Percentiles rank a stretch among this genome's conserved stretches.
Conservation (phyloP, 2,888 invertebrate genomes). For the Brachypalpus laphriformis region DNA sequence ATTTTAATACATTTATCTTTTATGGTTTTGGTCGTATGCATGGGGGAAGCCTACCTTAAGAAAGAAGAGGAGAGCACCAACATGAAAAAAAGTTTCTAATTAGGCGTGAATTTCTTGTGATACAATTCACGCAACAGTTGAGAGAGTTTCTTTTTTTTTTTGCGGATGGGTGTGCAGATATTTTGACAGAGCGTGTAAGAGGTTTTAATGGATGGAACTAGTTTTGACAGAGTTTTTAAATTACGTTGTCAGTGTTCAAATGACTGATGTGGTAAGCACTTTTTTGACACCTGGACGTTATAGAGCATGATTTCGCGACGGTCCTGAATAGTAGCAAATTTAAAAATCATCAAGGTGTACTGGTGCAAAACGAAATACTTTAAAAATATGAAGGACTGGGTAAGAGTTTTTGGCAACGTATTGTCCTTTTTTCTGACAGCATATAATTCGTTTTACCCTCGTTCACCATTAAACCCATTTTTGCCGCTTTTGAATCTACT, state of each 20-base stretch:
- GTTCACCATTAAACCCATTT: no score
- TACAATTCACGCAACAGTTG: conserved; percentile 45
- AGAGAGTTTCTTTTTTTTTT: conserved; percentile 4
- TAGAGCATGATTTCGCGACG: no score
- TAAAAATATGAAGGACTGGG: no score
- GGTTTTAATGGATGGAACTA: not conserved
- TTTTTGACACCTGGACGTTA: not conserved
- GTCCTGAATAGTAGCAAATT: no score
- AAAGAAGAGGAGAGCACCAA: not conserved
- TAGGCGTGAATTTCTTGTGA: conserved; percentile 39
- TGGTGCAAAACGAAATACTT: no score
- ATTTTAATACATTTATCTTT: conserved; percentile 39
- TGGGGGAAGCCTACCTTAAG: conserved; percentile 1
- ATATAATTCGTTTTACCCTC: no score
- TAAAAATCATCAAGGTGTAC: no score
- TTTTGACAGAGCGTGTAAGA: conserved; percentile 13
- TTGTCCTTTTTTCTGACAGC: no score
- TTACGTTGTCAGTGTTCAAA: not conserved
- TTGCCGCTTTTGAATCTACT: no score
- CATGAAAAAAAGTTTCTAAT: conserved; percentile 33
- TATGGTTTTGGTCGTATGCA: not conserved
- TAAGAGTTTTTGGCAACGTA: no score
- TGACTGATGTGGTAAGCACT: not conserved
- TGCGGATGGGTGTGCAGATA: not conserved
- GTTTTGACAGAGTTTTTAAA: not conserved